Percentiles rank a stretch among this genome's conserved stretches.
These are phyloP conservation scores for Drosophila antonietae DNA, from an alignment of 2,888 invertebrate species.

Conservation along the genomic window DNA sequence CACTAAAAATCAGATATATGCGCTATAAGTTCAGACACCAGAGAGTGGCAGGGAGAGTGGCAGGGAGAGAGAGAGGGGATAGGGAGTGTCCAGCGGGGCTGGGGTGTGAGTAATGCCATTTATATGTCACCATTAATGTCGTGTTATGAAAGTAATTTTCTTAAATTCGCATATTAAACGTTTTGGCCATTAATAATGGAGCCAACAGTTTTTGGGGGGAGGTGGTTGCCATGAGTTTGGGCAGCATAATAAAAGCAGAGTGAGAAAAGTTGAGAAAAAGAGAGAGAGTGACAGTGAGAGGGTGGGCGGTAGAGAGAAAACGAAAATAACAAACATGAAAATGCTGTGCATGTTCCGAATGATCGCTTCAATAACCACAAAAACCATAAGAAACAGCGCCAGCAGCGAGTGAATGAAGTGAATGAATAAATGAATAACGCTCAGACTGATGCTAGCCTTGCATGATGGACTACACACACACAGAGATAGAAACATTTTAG, in stretches of 20 bases:
- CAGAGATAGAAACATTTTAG: constrained; percentile 10
- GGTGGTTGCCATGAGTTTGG: background rate
- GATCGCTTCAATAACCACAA: constrained; percentile 82
- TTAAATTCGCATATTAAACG: constrained; percentile 80
- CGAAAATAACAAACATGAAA: constrained; percentile 68
- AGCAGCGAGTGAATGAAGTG: constrained; percentile 26
- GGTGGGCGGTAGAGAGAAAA: constrained; percentile 9
- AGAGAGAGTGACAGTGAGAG: background rate
- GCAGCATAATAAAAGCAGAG: constrained; percentile 30
- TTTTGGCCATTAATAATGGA: constrained; percentile 70
- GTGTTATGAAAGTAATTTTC: constrained; percentile 79
- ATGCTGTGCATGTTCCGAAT: constrained; percentile 80
- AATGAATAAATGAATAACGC: constrained; percentile 70
- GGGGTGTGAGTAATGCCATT: constrained; percentile 41
- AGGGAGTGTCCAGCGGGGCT: background rate
- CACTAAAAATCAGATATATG: constrained; percentile 77
- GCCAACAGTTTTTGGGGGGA: constrained; percentile 4
- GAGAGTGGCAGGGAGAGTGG: background rate
- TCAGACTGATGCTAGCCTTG: constrained; percentile 50
- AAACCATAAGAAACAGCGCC: constrained; percentile 76
- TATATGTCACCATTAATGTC: constrained; percentile 75
- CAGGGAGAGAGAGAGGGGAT: background rate
- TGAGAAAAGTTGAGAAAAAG: background rate
- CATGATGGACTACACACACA: constrained; percentile 58
- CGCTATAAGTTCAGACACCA: constrained; percentile 38